Percentiles rank a stretch among this genome's conserved stretches.
These are phyloP conservation scores for Camponotus fellah DNA, from an alignment of 2,888 invertebrate species.

Conservation along the genomic window DNA sequence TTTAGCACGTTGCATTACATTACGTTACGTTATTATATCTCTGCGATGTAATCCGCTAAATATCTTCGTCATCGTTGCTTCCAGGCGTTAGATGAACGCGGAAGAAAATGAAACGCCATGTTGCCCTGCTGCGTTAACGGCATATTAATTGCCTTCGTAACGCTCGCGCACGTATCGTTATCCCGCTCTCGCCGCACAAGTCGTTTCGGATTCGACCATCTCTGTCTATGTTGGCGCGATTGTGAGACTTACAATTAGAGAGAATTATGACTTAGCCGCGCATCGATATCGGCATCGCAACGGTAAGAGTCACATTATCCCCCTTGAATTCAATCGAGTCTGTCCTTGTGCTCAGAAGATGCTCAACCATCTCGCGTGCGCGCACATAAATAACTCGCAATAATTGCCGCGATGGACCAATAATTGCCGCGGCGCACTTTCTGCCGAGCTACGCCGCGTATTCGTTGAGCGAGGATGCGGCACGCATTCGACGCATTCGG, in stretches of 20 bases:
- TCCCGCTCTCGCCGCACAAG: background rate
- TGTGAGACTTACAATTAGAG: conserved; percentile 13
- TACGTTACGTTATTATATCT: background rate
- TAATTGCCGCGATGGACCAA: conserved; percentile 42
- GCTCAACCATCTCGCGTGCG: background rate
- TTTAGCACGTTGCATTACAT: background rate
- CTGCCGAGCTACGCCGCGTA: background rate
- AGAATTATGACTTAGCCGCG: conserved; percentile 20
- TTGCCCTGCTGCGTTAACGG: conserved; percentile 39
- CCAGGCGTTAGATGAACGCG: conserved; percentile 17
- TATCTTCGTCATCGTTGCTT: conserved; percentile 21
- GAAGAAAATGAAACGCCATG: conserved; percentile 33
- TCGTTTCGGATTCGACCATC: conserved; percentile 1
- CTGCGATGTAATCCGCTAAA: conserved; percentile 6
- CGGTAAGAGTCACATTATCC: conserved; percentile 13
- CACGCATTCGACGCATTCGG: conserved; percentile 10
- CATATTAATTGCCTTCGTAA: conserved; percentile 46
- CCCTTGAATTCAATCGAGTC: conserved; percentile 23
- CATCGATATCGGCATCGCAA: background rate
- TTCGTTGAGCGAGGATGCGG: conserved; percentile 6
- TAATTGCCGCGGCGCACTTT: conserved; percentile 30
- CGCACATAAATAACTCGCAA: conserved; percentile 34
- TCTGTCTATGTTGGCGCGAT: conserved; percentile 13
- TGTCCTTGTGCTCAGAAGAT: conserved; percentile 18
- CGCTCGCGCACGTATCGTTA: conserved; percentile 24